Evolutionary conservation across 1,140 invertebrate species (phyloP).

Genomic region (Calosoma granatense): DNA sequence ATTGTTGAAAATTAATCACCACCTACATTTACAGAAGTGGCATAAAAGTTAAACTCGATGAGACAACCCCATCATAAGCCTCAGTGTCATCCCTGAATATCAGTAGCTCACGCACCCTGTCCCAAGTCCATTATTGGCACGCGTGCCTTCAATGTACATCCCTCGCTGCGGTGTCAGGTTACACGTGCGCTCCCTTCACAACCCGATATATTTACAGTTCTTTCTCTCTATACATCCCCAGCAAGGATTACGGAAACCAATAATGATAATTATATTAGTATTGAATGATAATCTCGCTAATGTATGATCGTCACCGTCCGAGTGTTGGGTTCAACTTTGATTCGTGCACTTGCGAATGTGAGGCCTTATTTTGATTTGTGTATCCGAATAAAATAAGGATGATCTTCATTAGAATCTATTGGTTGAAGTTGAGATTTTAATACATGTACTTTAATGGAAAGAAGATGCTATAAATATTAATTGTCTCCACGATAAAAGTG

Average conservation of each 20-base stretch:
- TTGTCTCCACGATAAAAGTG: neutral
- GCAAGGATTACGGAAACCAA: slow-evolving; percentile 32
- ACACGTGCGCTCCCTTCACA: slow-evolving; percentile 23
- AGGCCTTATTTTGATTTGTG: too few relatives aligned
- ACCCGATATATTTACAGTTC: slow-evolving; percentile 21
- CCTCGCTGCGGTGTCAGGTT: slow-evolving; percentile 25
- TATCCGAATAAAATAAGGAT: too few relatives aligned
- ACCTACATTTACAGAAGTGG: too few relatives aligned
- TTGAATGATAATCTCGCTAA: slow-evolving; percentile 31
- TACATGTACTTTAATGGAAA: too few relatives aligned
- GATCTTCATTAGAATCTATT: too few relatives aligned
- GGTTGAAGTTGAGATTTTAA: too few relatives aligned
- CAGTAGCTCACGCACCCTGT: too few relatives aligned
- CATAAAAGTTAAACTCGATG: too few relatives aligned
- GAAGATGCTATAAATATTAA: neutral
- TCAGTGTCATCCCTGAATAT: neutral
- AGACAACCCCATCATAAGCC: too few relatives aligned
- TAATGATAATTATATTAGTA: slow-evolving; percentile 37
- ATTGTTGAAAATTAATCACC: too few relatives aligned
- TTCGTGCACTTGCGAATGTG: too few relatives aligned
- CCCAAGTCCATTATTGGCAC: slow-evolving; percentile 25
- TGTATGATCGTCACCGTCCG: neutral
- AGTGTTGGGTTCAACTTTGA: neutral
- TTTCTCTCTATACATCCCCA: neutral
- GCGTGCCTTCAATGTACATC: slow-evolving; percentile 23